Base-by-base conservation (phyloP, 2,113 vertebrate genomes). In the Cochlearius cochlearius region DNA sequence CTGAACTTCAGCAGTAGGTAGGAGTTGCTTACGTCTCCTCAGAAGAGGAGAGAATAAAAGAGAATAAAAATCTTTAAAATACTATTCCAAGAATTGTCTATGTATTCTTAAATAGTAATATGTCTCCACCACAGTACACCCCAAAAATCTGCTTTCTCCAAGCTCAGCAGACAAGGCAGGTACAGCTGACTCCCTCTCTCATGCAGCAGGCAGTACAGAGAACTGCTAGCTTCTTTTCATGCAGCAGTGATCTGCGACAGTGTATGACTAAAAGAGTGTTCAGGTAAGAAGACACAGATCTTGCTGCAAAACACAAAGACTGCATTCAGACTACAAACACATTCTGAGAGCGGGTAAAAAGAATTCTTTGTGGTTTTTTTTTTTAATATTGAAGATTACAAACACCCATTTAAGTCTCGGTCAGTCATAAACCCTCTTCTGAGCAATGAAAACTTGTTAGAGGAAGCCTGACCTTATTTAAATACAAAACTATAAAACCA, bases 251-350 rank as follows among this genome's bases (percentile, higher is more conserved):
- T 34, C 21, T 60, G 34, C 0, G 7, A 36, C 12, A 43, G 6
- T 0, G 1, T 16, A 12, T 1, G 3, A 56, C 25, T 74, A 43
- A 79, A 34, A 22, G 6, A 53, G 23, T 2, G 15, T 59, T 82
- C 13, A 76, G 41, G 29, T 67, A 66, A 84, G 38, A 49, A 84
- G 64, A 38, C 8, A 50, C 23, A 19, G 23, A 45, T 43, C 36
- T 52, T 47, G 49, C 25, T 67, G 38, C 50, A 63, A 67, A 81
- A 41, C 9, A 62, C 8, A 62, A 32, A 60, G 56, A 62, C 34
- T 47, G 27, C 18, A n/a, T 56, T 27, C 56, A 72, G 49, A 50
- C 45, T 60, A 43, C 52, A 93, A 84, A 69, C 21, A 66, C 17
- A 9, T 79, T 86, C 38, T 47, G 49, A 76, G 11, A 89, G 12